These are phyloP conservation scores for Menidia beryllina DNA, from an alignment of 2,113 vertebrate species.

Conservation along the genomic window DNA sequence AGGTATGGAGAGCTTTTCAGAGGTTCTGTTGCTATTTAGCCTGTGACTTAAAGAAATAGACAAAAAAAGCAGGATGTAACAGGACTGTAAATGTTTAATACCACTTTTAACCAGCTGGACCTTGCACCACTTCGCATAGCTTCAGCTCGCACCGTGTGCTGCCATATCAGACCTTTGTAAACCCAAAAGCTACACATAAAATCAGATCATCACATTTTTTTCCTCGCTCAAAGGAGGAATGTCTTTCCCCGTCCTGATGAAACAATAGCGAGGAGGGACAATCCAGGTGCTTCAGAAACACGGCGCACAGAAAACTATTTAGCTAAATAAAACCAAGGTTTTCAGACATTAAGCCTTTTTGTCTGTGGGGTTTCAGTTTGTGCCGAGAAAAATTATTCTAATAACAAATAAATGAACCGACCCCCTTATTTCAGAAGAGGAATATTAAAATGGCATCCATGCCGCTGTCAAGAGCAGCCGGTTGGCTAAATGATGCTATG, in stretches of 20 bases:
- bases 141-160: constrained; percentile 29
- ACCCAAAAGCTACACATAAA: constrained; percentile 34
- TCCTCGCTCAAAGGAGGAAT: constrained; percentile 60
- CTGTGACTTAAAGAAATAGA: not conserved
- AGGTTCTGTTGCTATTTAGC: constrained; percentile 1
- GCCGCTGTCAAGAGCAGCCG: constrained; percentile 32
- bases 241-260: constrained; percentile 66
- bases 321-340: too few relatives aligned
- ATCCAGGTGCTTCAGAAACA: constrained; percentile 33
- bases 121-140: constrained; percentile 46
- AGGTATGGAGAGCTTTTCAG: constrained; percentile 22
- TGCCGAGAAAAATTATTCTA: not conserved
- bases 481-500: constrained; percentile 28
- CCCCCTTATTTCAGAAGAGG: constrained; percentile 7
- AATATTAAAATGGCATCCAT: constrained; percentile 58
- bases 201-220: constrained; percentile 42
- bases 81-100: constrained; percentile 71
- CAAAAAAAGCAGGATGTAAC: constrained; percentile 13
- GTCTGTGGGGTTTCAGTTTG: too few relatives aligned
- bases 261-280: constrained; percentile 45
- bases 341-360: too few relatives aligned
- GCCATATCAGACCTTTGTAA: constrained; percentile 16
- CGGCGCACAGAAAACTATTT: not conserved
- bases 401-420: not conserved
- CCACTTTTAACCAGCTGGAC: constrained; percentile 42